Evolutionary conservation across 2,113 vertebrate species (phyloP).

Genomic region (Tor tambroides): DNA sequence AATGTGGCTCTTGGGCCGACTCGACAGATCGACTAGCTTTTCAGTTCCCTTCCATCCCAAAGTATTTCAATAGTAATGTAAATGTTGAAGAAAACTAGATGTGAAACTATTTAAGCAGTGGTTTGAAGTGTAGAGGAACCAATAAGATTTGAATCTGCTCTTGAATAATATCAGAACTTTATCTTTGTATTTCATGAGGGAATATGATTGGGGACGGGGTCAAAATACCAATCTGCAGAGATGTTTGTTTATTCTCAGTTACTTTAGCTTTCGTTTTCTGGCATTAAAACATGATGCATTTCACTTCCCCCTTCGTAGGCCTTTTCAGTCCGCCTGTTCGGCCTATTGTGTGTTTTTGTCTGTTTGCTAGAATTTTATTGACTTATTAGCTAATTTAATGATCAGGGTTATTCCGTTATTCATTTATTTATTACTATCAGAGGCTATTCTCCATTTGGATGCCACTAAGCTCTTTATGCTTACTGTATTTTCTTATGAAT

Average conservation of each 20-base stretch:
- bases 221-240: constrained; percentile 77
- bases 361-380: not conserved
- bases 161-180: constrained; percentile 76
- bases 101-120: constrained; percentile 76
- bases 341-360: not conserved
- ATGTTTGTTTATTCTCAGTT: constrained; percentile 66
- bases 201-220: constrained; percentile 63
- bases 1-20: constrained; percentile 61
- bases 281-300: not conserved
- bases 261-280: not conserved
- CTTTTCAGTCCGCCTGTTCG: not conserved
- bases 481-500: not conserved
- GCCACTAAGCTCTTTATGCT: not conserved
- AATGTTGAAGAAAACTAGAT: constrained; percentile 74
- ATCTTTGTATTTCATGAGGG: constrained; percentile 73
- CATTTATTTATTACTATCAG: not conserved
- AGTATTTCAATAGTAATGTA: constrained; percentile 75
- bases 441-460: constrained; percentile 11
- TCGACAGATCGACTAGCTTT: constrained; percentile 57
- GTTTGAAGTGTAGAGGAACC: constrained; percentile 76
- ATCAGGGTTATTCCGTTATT: not conserved
- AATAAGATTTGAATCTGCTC: constrained; percentile 68
- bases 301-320: not conserved
- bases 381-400: not conserved
- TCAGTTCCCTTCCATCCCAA: constrained; percentile 72